phyloP scores from a whole-genome alignment of 2,113 vertebrate species.

The Chrysemys picta region DNA sequence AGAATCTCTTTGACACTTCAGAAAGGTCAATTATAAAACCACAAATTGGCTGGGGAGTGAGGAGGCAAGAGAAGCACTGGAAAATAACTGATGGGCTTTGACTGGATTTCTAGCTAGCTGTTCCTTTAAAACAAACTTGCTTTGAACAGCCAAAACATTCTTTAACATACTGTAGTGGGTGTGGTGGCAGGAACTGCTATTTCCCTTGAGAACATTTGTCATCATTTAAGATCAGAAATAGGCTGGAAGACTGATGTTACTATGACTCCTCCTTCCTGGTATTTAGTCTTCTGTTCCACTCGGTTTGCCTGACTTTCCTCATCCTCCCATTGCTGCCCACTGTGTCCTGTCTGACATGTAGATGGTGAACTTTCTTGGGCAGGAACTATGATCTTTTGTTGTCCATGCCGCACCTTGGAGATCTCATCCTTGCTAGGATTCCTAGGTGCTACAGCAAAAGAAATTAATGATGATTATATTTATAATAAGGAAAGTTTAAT shows the following conservation, averaged over 20 bases:
- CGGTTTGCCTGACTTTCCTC: constrained; percentile 34
- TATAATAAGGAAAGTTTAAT: too few species aligned
- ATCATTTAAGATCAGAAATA: constrained; percentile 64
- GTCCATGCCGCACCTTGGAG: not conserved
- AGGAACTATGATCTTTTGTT: not conserved
- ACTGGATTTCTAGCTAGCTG: constrained; percentile 12
- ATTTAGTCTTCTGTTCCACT: constrained; percentile 47
- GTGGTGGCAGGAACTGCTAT: constrained; percentile 70
- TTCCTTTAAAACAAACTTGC: constrained; percentile 39
- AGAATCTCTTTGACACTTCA: not conserved
- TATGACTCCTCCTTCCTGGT: constrained; percentile 5
- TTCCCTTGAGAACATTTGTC: constrained; percentile 73
- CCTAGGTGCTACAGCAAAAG: too few species aligned
- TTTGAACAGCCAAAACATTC: constrained; percentile 54
- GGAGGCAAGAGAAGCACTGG: not conserved
- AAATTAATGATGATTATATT: too few species aligned
- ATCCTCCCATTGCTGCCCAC: constrained; percentile 13
- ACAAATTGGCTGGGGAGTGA: not conserved
- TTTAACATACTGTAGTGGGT: constrained; percentile 66
- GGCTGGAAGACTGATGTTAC: not conserved
- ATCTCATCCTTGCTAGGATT: too few species aligned
- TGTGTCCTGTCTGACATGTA: not conserved
- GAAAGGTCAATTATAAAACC: not conserved
- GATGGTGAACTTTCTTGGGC: not conserved
- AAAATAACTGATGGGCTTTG: not conserved